These are phyloP conservation scores for Nothocercus nigrocapillus DNA, from an alignment of 2,113 vertebrate species.

Conservation along the genomic window DNA sequence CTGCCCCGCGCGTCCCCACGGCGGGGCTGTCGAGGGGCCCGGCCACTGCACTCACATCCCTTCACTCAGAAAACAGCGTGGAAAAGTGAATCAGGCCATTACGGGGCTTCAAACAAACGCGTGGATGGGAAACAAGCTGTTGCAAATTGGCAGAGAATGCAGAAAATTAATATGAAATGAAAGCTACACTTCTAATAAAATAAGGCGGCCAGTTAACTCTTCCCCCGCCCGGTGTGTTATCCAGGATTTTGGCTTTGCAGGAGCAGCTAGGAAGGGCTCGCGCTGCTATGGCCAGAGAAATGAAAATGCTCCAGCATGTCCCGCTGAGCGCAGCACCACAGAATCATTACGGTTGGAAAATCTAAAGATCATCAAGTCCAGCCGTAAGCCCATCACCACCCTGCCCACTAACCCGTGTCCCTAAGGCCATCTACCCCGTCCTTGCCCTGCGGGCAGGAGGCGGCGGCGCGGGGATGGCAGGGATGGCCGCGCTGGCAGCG, in stretches of 20 bases:
- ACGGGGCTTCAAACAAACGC: conserved; percentile 78
- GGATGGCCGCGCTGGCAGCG: too few species aligned
- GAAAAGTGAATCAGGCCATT: conserved; percentile 76
- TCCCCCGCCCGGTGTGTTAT: background rate
- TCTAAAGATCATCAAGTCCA: too few species aligned
- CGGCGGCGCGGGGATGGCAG: too few species aligned
- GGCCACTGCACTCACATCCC: conserved; percentile 68
- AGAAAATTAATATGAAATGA: conserved; percentile 75
- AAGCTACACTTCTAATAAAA: conserved; percentile 68
- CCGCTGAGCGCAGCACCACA: too few species aligned
- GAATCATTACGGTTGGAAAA: too few species aligned
- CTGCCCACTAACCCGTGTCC: too few species aligned
- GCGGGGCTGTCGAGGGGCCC: background rate
- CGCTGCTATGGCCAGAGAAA: too few species aligned
- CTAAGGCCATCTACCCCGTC: too few species aligned
- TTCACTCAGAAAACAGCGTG: conserved; percentile 47
- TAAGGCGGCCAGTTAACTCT: conserved; percentile 67
- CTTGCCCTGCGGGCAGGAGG: too few species aligned
- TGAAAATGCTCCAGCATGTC: too few species aligned
- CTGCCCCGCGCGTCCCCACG: too few species aligned
- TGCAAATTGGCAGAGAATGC: conserved; percentile 70
- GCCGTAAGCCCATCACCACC: too few species aligned
- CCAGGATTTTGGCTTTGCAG: background rate
- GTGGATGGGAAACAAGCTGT: conserved; percentile 78
- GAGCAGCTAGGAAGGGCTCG: background rate